phyloP scores from a whole-genome alignment of 2,113 vertebrate genomes.

The Tonatia bakeri region DNA sequence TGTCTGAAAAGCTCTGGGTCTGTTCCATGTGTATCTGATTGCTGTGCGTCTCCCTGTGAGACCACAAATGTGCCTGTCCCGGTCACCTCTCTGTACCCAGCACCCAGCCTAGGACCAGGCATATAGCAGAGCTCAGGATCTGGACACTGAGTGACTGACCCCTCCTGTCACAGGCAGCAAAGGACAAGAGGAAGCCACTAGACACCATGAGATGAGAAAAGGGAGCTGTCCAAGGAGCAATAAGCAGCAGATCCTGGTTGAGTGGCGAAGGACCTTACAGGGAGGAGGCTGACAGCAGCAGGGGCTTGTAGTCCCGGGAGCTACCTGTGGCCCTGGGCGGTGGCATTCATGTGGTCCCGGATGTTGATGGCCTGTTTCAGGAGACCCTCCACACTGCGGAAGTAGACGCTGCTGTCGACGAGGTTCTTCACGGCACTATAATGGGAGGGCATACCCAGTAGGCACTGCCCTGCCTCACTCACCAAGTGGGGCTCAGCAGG shows the following conservation, averaged over 20 bases:
- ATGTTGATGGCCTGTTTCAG: slow-evolving; percentile 87
- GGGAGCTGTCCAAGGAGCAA: not conserved
- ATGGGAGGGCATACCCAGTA: not conserved
- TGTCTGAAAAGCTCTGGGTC: not conserved
- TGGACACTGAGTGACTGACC: not conserved
- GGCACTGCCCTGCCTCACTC: not conserved
- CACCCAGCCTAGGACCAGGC: not conserved
- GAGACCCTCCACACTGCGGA: slow-evolving; percentile 92
- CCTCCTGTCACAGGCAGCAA: not conserved
- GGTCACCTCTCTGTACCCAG: not conserved
- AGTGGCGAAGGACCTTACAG: not conserved
- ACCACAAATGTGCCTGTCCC: rapidly evolving
- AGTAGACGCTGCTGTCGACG: slow-evolving; percentile 92
- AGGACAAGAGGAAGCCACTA: not conserved
- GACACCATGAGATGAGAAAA: rapidly evolving
- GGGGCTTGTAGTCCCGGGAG: rapidly evolving
- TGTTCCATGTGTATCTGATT: not conserved
- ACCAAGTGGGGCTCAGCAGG: not conserved
- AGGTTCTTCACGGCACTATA: slow-evolving; percentile 94
- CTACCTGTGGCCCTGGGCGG: slow-evolving; percentile 91
- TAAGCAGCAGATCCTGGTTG: not conserved
- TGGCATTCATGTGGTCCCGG: slow-evolving; percentile 87
- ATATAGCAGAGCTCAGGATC: not conserved
- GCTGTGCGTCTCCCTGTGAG: not conserved
- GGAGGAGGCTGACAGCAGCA: not conserved